phyloP scores from a whole-genome alignment of 2,113 vertebrate species.

The Dipodomys ordii region DNA sequence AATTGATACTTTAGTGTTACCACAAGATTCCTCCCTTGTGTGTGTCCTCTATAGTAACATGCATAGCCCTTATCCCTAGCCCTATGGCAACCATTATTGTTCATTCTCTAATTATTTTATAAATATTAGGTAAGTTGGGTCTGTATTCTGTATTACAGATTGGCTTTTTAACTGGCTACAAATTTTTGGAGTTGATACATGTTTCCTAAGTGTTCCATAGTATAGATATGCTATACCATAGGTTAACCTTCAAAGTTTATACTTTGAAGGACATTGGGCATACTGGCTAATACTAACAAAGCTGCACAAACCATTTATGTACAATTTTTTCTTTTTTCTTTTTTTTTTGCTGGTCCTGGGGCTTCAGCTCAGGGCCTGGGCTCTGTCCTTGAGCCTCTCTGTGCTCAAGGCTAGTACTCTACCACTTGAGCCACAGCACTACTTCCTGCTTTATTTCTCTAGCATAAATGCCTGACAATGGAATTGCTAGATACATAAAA shows the following conservation, averaged over 20 bases:
- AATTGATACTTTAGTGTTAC: neutral
- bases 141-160: too few species aligned
- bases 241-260: neutral
- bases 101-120: constrained; percentile 2
- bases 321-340: neutral
- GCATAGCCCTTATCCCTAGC: neutral
- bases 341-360: too few species aligned
- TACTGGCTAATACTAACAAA: neutral
- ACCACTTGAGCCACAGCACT: too few species aligned
- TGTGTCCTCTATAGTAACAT: neutral
- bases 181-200: neutral
- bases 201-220: neutral
- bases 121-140: neutral
- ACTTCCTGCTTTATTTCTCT: neutral
- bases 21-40: neutral
- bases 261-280: neutral
- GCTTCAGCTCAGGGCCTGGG: too few species aligned
- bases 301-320: neutral
- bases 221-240: too few species aligned
- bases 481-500: neutral
- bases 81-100: neutral
- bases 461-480: neutral
- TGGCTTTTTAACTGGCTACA: neutral
- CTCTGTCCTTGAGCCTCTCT: too few species aligned
- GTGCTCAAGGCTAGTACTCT: too few species aligned